A percentile compares a stretch with the other conserved stretches of the same genome.
Evolutionary conservation across 2,797 vertebrate species (phyloP).

Genomic region (Remorina albescens): DNA sequence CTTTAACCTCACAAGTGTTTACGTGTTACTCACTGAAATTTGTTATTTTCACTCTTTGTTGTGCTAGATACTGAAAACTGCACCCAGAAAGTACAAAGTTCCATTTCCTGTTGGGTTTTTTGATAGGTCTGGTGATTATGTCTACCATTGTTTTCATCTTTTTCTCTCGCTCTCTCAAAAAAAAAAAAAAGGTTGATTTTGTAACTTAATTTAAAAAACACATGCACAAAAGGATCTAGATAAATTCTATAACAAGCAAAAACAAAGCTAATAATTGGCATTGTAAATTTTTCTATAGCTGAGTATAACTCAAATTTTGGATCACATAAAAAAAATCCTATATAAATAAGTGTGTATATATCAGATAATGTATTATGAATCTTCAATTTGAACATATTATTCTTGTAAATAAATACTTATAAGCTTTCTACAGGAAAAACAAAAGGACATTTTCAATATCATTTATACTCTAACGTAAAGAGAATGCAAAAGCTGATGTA

Average conservation of each 20-base stretch:
- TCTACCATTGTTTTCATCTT: conserved; percentile 1
- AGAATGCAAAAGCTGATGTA: conserved; percentile 85
- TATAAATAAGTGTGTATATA: conserved; percentile 90
- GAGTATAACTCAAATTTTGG: conserved; percentile 37
- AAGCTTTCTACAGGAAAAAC: conserved; percentile 86
- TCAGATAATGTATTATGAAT: conserved; percentile 81
- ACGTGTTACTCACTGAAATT: conserved; percentile 33
- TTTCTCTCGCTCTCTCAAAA: too few relatives aligned
- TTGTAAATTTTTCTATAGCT: conserved; percentile 47
- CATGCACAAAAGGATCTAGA: conserved; percentile 10
- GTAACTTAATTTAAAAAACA: conserved; percentile 9
- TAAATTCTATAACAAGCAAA: conserved; percentile 35
- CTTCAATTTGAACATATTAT: conserved; percentile 82
- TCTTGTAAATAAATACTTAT: conserved; percentile 93
- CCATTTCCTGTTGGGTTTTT: conserved; percentile 11
- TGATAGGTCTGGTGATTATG: conserved; percentile 28
- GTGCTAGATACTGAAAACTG: conserved; percentile 33
- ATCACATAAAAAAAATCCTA: conserved; percentile 57
- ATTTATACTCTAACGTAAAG: conserved; percentile 91
- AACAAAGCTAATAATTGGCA: conserved; percentile 45
- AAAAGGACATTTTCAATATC: conserved; percentile 87
- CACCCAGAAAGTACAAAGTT: conserved; percentile 6
- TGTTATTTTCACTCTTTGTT: conserved; percentile 21
- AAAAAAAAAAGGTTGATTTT: conserved; percentile 37
- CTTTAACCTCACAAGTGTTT: conserved; percentile 43